These are phyloP conservation scores for Spea hammondii DNA, from an alignment of 2,797 vertebrate genomes.

Conservation along the genomic window DNA sequence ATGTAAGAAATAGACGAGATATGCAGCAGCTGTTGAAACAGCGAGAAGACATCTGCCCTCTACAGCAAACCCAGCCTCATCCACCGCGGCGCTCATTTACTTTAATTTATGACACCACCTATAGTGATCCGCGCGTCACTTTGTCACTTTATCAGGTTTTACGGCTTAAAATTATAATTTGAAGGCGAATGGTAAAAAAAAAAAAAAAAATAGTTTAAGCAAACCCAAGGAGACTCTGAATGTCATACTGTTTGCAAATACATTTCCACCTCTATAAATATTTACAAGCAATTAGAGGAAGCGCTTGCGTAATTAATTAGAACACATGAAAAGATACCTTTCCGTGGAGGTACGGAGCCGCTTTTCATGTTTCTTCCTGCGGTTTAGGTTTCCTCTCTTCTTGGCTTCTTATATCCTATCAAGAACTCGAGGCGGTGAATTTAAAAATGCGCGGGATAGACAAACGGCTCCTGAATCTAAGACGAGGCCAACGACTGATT, in stretches of 20 bases:
- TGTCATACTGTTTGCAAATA: neutral
- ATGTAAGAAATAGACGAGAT: neutral
- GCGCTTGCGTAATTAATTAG: neutral
- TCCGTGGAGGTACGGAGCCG: too few relatives aligned
- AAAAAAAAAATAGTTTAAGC: neutral
- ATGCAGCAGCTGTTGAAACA: slow-evolving; percentile 34
- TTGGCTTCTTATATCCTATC: too few relatives aligned
- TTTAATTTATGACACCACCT: slow-evolving; percentile 38
- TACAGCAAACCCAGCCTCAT: neutral
- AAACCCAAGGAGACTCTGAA: neutral
- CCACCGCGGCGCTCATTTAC: slow-evolving; percentile 10
- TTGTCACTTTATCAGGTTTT: neutral
- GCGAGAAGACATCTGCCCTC: slow-evolving; percentile 13
- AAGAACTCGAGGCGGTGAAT: too few relatives aligned
- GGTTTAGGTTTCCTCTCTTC: too few relatives aligned
- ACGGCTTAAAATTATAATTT: slow-evolving; percentile 1
- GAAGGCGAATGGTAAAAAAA: neutral
- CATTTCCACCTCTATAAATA: neutral
- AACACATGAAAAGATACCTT: too few relatives aligned
- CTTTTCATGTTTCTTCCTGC: too few relatives aligned
- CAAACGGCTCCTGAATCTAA: too few relatives aligned
- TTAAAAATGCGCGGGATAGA: too few relatives aligned
- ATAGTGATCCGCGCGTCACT: neutral
- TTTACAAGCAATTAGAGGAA: neutral
- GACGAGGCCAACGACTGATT: too few relatives aligned